Evolutionary conservation across 2,888 invertebrate species (phyloP).

Genomic region (Synanthedon formicaeformis): DNA sequence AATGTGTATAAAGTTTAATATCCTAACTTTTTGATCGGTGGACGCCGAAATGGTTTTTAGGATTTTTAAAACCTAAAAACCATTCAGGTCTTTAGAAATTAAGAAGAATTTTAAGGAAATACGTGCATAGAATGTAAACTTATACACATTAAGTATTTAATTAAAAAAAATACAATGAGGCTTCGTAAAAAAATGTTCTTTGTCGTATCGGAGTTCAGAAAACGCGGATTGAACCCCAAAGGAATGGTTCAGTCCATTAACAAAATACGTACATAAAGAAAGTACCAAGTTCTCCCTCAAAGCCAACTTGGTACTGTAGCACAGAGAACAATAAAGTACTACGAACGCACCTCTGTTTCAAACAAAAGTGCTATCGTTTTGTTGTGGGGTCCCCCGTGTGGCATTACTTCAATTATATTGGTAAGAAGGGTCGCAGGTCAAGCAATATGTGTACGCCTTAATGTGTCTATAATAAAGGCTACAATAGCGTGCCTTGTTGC

Average conservation of each 20-base stretch:
- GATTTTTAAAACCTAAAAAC: too few species aligned
- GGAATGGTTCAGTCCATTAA: neutral
- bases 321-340: conserved; percentile 15
- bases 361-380: conserved; percentile 18
- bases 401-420: conserved; percentile 31
- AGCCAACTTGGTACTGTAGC: conserved; percentile 2
- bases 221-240: neutral
- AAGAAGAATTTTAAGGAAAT: too few species aligned
- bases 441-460: too few species aligned
- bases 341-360: conserved; percentile 8
- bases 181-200: neutral
- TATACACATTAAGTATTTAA: too few species aligned
- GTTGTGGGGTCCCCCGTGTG: conserved; percentile 20
- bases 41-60: too few species aligned
- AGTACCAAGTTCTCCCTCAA: neutral
- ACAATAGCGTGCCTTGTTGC: too few species aligned
- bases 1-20: too few species aligned
- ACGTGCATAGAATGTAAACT: too few species aligned
- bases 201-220: neutral
- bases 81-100: too few species aligned
- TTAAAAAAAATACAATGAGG: neutral
- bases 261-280: neutral
- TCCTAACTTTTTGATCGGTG: too few species aligned
- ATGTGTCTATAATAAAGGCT: too few species aligned
- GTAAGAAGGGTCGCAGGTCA: conserved; percentile 1